phyloP scores from a whole-genome alignment of 2,888 invertebrate species.

The Nemoura dubitans region DNA sequence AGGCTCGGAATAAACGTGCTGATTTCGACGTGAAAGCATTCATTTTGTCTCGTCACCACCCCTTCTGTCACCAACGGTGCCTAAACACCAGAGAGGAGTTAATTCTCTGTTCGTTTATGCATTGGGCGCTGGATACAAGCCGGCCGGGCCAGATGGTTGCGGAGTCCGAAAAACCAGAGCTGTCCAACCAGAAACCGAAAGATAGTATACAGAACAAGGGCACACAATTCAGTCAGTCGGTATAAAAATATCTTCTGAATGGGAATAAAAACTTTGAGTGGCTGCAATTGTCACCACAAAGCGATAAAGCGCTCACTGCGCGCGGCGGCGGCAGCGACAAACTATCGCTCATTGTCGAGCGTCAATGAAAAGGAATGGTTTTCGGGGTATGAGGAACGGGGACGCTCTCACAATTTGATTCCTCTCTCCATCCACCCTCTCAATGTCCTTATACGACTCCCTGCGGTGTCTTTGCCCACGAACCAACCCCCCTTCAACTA shows the following conservation, averaged over 20 bases:
- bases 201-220: conserved; percentile 31
- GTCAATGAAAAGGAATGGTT: conserved; percentile 45
- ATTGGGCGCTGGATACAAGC: neutral
- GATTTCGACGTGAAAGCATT: neutral
- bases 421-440: conserved; percentile 45
- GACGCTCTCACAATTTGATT: conserved; percentile 45
- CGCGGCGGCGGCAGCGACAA: conserved; percentile 31
- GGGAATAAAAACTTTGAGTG: conserved; percentile 41
- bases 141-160: conserved; percentile 43
- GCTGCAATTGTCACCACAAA: conserved; percentile 47
- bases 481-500: conserved; percentile 40
- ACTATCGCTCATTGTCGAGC: conserved; percentile 47
- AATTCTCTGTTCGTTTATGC: neutral
- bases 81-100: conserved; percentile 8
- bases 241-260: conserved; percentile 18
- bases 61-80: neutral
- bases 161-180: conserved; percentile 40
- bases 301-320: conserved; percentile 42
- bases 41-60: neutral
- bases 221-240: conserved; percentile 7
- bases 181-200: conserved; percentile 46
- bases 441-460: conserved; percentile 44
- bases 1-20: neutral
- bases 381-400: neutral
- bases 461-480: conserved; percentile 43